Conservation (phyloP, 1,140 invertebrate genomes). For the Hyles euphorbiae region DNA sequence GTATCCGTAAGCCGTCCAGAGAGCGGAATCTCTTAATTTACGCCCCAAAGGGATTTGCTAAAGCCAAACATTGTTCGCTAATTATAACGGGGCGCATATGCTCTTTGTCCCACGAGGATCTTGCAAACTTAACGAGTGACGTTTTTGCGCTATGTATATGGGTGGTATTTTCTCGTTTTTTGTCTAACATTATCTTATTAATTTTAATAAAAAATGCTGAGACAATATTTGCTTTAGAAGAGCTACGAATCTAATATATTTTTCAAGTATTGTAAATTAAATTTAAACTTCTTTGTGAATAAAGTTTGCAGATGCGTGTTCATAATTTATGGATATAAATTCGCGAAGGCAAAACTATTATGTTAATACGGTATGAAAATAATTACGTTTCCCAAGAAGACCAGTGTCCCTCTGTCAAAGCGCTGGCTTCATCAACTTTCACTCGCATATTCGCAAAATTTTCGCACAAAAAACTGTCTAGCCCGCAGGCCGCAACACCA, state of each 20-base stretch:
- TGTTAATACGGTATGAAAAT: too few species aligned
- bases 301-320: too few species aligned
- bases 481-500: slow-evolving; percentile 33
- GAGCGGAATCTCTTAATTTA: slow-evolving; percentile 71
- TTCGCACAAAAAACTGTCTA: slow-evolving; percentile 13
- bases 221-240: too few species aligned
- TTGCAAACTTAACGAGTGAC: slow-evolving; percentile 52
- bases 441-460: background rate
- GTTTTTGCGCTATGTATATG: slow-evolving; percentile 30
- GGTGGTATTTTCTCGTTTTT: background rate
- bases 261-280: too few species aligned
- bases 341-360: too few species aligned
- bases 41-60: slow-evolving; percentile 71
- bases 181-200: too few species aligned
- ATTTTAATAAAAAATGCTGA: too few species aligned
- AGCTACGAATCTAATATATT: too few species aligned
- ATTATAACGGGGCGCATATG: slow-evolving; percentile 72
- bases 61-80: slow-evolving; percentile 74
- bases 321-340: too few species aligned
- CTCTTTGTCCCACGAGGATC: slow-evolving; percentile 60
- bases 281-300: too few species aligned
- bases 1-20: slow-evolving; percentile 59
- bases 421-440: background rate
- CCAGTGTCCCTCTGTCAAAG: background rate
- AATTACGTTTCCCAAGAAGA: too few species aligned